These are phyloP conservation scores for Gila robusta DNA, from an alignment of 2,797 vertebrate genomes.

Conservation along the genomic window DNA sequence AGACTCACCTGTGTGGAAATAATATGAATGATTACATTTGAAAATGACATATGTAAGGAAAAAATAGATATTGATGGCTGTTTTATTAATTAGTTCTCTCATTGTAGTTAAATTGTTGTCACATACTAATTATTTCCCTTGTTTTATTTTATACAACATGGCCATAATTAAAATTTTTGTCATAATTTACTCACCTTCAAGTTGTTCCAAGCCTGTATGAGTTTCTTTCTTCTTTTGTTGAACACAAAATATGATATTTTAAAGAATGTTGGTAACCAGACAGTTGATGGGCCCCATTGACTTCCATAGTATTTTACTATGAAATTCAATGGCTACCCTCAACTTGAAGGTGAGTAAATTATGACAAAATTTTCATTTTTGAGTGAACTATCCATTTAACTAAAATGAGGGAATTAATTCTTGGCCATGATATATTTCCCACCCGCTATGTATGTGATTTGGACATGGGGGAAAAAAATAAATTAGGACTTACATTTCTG, in stretches of 20 bases:
- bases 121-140: not conserved
- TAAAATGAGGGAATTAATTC: not conserved
- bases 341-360: too few relatives aligned
- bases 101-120: not conserved
- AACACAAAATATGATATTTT: too few relatives aligned
- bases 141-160: not conserved
- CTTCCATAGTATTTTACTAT: too few relatives aligned
- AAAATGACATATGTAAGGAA: not conserved
- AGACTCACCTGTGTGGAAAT: slow-evolving; percentile 84
- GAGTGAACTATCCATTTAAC: not conserved
- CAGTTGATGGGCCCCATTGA: too few relatives aligned
- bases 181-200: not conserved
- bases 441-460: not conserved
- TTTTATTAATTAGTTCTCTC: not conserved
- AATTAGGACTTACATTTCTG: slow-evolving; percentile 84
- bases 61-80: not conserved
- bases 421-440: not conserved
- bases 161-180: not conserved
- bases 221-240: not conserved
- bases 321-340: not conserved
- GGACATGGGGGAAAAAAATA: not conserved
- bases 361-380: not conserved
- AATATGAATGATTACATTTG: not conserved
- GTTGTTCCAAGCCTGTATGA: not conserved
- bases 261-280: too few relatives aligned